phyloP scores from a whole-genome alignment of 37 sponge, comb jelly and placozoan genomes.

The Theonella swinhoei region DNA sequence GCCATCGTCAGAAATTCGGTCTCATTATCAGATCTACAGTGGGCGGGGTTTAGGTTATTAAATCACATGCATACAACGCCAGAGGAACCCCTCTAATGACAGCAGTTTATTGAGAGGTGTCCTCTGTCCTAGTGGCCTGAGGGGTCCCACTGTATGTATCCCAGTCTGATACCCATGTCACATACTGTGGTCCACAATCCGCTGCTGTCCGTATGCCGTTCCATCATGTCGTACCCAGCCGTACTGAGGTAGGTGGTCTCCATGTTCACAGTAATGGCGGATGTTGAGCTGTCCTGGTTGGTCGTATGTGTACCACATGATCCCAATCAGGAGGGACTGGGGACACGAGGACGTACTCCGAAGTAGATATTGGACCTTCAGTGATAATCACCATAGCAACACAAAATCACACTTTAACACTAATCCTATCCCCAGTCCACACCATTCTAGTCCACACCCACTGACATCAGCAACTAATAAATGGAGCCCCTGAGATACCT shows the following conservation, averaged over 20 bases:
- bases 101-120: background rate
- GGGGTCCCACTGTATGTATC: too few species aligned
- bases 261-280: conserved; percentile 83
- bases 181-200: conserved; percentile 71
- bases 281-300: conserved; percentile 26
- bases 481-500: too few species aligned
- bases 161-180: too few species aligned
- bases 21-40: conserved; percentile 10
- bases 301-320: conserved; percentile 75
- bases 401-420: background rate
- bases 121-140: background rate
- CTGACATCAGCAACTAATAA: too few species aligned
- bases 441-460: background rate
- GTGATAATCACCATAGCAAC: background rate
- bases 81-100: background rate
- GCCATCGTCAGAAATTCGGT: conserved; percentile 35
- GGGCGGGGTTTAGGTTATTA: background rate
- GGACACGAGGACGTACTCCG: conserved; percentile 67
- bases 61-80: too few species aligned
- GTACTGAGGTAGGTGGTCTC: conserved; percentile 50
- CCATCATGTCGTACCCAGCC: conserved; percentile 85
- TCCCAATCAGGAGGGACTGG: conserved; percentile 62
- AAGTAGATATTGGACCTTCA: conserved; percentile 74
- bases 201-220: conserved; percentile 68
- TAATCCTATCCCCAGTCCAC: too few species aligned